Evolutionary conservation across 2,888 invertebrate genomes (phyloP), one percentile per base, ranked within the genome.

Genomic region (Prosapia bicincta): DNA sequence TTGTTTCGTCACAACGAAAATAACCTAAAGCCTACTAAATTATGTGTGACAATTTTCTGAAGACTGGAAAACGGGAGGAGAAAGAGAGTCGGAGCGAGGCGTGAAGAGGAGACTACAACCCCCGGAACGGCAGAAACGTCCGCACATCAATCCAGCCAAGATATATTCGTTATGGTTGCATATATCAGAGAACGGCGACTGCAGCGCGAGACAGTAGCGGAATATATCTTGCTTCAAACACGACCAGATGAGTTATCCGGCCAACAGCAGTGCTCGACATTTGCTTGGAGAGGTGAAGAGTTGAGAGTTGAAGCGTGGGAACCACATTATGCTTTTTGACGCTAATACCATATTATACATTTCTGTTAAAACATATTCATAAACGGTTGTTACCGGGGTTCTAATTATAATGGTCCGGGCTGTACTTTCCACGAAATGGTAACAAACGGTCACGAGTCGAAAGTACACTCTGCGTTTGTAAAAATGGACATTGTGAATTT

Each of bases 261-360:
- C 28, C 28, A 28, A 6, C 5, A 6, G 28, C 28, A 13, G 2
- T 38, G 38, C 54, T 54, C 54, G 54, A 54, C 54, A 54, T 54
- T 54, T 54, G 20, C 54, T 10, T 54, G 20, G 20, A 2, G 13
- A 54, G 54, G 54, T 54, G 54, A 20, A 20, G 54, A 54, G 54
- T 54, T 54, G 54, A 54, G 13, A 54, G 54, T 54, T 54, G 54
- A 54, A 54, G 54, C 54, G 54, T 54, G 54, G 54, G 54, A 54
- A 54, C n/a, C n/a, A n/a, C n/a, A n/a, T 54, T 10, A 20, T 20
- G 20, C 54, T n/a, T 54, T 20, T 54, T 54, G 54, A 54, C 54
- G 54, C 54, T 54, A 54, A 54, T 54, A 54, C 54, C 54, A 54
- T 54, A 54, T 54, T 54, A 54, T 54, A 54, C 54, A 54, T 54